phyloP scores from a whole-genome alignment of 2,888 invertebrate genomes.

The Eupeodes latifasciatus region DNA sequence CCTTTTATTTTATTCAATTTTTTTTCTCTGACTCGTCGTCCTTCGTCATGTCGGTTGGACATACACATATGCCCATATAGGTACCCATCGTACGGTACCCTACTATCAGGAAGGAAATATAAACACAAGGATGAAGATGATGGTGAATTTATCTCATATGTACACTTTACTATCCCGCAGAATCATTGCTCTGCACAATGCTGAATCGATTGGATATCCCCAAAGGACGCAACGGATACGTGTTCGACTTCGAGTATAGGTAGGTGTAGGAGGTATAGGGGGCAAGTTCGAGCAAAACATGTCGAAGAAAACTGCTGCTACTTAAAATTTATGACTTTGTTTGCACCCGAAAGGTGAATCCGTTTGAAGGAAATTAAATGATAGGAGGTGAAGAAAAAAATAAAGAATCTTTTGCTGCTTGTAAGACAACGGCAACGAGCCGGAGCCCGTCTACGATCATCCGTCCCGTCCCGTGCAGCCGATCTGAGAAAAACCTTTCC shows the following conservation, averaged over 20 bases:
- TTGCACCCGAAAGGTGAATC: conserved; percentile 78
- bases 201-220: conserved; percentile 74
- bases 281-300: conserved; percentile 67
- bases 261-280: neutral
- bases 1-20: conserved; percentile 30
- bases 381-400: conserved; percentile 31
- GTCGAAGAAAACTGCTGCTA: conserved; percentile 76
- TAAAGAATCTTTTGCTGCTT: conserved; percentile 21
- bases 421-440: conserved; percentile 32
- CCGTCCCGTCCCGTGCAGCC: too few species aligned
- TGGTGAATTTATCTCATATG: conserved; percentile 58
- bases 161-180: conserved; percentile 64
- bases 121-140: conserved; percentile 26
- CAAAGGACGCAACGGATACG: conserved; percentile 26
- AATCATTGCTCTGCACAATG: conserved; percentile 64
- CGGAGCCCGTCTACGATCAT: neutral
- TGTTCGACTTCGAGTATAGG: neutral
- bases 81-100: neutral
- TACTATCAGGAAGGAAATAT: conserved; percentile 3
- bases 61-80: conserved; percentile 48
- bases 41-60: conserved; percentile 24
- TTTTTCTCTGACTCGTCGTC: conserved; percentile 9
- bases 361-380: conserved; percentile 75
- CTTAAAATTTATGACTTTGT: conserved; percentile 78
- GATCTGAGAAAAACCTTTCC: neutral